phyloP scores from a whole-genome alignment of 2,888 invertebrate species.

The Hirtodrosophila histrioides region DNA sequence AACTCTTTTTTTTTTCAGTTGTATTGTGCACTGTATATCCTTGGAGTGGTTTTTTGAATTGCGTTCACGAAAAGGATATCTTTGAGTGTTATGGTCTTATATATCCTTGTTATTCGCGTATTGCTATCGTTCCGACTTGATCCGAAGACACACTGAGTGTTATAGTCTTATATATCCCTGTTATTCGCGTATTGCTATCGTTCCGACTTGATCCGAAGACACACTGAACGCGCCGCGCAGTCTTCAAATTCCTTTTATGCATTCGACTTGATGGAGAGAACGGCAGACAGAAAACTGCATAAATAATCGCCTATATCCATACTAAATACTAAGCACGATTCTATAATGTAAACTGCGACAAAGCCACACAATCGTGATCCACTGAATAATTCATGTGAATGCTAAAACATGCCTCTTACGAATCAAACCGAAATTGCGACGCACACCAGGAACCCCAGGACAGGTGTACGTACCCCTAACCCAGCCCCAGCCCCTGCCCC shows the following conservation, averaged over 20 bases:
- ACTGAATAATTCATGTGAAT: constrained; percentile 68
- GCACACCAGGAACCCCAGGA: constrained; percentile 42
- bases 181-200: constrained; percentile 42
- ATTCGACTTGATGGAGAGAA: constrained; percentile 30
- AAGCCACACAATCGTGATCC: constrained; percentile 4
- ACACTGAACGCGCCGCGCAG: constrained; percentile 67
- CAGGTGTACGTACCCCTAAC: constrained; percentile 22
- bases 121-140: constrained; percentile 53
- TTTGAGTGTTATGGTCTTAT: not conserved
- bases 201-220: constrained; percentile 58
- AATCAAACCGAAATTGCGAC: constrained; percentile 46
- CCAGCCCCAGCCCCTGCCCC: constrained; percentile 17
- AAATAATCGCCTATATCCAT: constrained; percentile 63
- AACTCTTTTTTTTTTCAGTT: constrained; percentile 13
- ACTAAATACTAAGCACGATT: constrained; percentile 44
- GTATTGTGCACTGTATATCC: no score
- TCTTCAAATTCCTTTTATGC: constrained; percentile 60
- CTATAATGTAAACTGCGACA: constrained; percentile 33
- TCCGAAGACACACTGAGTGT: constrained; percentile 62
- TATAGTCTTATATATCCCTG: constrained; percentile 2
- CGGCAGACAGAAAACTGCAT: constrained; percentile 42
- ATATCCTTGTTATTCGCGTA: constrained; percentile 26
- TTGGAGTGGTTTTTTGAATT: no score
- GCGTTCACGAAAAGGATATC: no score
- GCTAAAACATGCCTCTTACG: constrained; percentile 45